These are phyloP conservation scores for Ictalurus punctatus DNA, from an alignment of 2,113 vertebrate genomes.

Conservation along the genomic window DNA sequence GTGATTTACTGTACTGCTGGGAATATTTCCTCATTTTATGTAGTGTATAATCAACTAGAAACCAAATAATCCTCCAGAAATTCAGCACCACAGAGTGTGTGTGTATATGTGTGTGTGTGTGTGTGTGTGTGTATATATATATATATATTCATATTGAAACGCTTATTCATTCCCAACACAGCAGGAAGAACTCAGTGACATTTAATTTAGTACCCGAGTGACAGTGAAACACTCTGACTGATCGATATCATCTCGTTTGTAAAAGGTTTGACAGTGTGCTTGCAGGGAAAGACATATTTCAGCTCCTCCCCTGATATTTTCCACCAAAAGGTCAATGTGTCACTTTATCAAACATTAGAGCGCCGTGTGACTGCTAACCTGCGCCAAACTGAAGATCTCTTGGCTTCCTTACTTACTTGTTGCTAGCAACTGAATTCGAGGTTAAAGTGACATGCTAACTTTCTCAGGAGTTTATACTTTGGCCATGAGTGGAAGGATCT, in stretches of 20 bases:
- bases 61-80: neutral
- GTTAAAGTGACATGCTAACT: neutral
- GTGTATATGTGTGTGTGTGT: neutral
- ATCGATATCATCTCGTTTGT: conserved; percentile 27
- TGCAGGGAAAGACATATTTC: conserved; percentile 65
- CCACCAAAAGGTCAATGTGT: conserved; percentile 72
- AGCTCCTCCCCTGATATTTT: conserved; percentile 22
- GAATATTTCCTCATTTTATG: neutral
- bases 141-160: neutral
- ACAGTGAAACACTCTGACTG: conserved; percentile 13
- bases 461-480: neutral
- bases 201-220: conserved; percentile 27
- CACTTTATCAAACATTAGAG: conserved; percentile 77
- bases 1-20: neutral
- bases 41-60: neutral
- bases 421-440: neutral
- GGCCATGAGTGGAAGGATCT: neutral
- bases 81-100: neutral
- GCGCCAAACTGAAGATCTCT: conserved; percentile 61
- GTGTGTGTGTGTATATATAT: neutral
- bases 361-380: conserved; percentile 45
- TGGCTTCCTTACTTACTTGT: neutral
- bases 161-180: neutral
- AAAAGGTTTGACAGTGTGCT: conserved; percentile 40
- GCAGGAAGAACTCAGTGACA: conserved; percentile 5